Percentiles rank a stretch among this genome's conserved stretches.
Conservation (phyloP, 2,797 vertebrate species). For the Acanthornis magna region DNA sequence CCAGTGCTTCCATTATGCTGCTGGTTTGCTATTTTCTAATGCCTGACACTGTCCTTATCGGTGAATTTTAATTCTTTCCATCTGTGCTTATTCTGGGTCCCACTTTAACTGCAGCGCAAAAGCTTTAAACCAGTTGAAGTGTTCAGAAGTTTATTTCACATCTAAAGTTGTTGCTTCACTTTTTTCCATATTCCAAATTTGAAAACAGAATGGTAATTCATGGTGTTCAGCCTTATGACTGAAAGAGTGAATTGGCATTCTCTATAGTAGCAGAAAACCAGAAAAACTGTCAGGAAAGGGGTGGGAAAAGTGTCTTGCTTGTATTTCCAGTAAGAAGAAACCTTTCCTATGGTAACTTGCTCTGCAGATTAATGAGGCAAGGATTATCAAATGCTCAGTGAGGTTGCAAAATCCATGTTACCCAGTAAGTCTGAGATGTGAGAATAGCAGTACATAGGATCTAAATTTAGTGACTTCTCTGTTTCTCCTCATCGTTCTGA, state of each 20-base stretch:
- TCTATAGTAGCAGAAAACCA: neutral
- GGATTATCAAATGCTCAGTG: neutral
- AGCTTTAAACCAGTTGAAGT: neutral
- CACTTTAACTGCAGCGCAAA: neutral
- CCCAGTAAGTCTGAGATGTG: neutral
- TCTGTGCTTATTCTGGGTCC: neutral
- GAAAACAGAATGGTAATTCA: neutral
- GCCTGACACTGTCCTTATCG: neutral
- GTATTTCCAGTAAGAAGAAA: neutral
- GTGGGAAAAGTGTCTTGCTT: neutral
- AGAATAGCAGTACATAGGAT: neutral
- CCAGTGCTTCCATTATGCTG: neutral
- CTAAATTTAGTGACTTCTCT: slow-evolving; percentile 5
- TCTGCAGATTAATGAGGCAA: neutral
- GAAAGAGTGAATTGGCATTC: neutral
- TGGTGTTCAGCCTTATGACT: neutral
- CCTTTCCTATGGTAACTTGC: neutral
- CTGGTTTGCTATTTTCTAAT: neutral
- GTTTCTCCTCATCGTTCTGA: slow-evolving; percentile 10
- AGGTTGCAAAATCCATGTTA: neutral
- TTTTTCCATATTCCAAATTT: neutral
- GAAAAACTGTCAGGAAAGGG: neutral
- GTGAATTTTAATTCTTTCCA: neutral
- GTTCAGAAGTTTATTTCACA: neutral
- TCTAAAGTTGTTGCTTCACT: neutral